Percentiles rank a stretch among this genome's conserved stretches.
These are phyloP conservation scores for Hipposideros larvatus DNA, from an alignment of 2,797 vertebrate species.

Conservation along the genomic window DNA sequence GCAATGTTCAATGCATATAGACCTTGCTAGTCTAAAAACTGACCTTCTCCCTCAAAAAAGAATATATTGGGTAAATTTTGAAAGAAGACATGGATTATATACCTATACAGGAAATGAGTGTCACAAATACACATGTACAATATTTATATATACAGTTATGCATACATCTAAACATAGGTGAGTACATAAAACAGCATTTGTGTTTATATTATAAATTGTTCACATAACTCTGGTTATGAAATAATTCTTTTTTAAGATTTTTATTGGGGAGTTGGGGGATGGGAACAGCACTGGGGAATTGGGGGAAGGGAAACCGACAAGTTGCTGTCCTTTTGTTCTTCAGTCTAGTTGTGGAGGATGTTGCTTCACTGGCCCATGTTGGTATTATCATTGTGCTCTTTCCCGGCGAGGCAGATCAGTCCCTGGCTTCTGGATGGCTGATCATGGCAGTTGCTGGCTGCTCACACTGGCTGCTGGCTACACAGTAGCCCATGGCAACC, in stretches of 20 bases:
- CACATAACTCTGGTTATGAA: background rate
- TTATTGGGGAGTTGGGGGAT: too few species aligned
- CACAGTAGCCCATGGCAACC: too few species aligned
- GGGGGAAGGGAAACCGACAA: too few species aligned
- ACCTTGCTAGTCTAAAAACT: background rate
- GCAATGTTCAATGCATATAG: background rate
- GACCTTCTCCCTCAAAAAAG: background rate
- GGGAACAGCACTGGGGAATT: too few species aligned
- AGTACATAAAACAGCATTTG: background rate
- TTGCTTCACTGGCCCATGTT: too few species aligned
- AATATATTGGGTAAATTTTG: background rate
- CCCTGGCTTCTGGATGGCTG: too few species aligned
- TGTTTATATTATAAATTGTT: conserved; percentile 11
- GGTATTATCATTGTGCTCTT: too few species aligned
- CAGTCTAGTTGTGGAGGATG: too few species aligned
- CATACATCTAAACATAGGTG: background rate
- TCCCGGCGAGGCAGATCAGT: too few species aligned
- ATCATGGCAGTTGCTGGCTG: too few species aligned
- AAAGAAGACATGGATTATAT: background rate
- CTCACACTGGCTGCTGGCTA: too few species aligned
- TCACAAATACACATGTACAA: background rate
- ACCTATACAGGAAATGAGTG: background rate
- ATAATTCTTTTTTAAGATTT: background rate
- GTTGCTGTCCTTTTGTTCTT: too few species aligned
- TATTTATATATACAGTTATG: background rate